Evolutionary conservation across 2,113 vertebrate genomes (phyloP).

Genomic region (Gnathochromis pfefferi): DNA sequence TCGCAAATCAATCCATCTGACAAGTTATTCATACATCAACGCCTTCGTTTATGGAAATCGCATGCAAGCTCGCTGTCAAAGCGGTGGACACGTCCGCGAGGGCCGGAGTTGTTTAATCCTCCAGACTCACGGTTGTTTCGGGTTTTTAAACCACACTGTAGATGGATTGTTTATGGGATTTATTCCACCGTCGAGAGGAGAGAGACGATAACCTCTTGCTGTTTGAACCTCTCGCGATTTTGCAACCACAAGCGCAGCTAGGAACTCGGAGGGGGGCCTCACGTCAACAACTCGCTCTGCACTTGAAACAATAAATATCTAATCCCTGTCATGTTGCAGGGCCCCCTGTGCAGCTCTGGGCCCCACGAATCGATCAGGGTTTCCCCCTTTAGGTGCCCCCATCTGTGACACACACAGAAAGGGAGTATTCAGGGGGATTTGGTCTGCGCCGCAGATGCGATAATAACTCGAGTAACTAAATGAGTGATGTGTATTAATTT

Average conservation of each 20-base stretch:
- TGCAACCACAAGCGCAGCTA: neutral
- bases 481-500: neutral
- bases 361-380: conserved; percentile 27
- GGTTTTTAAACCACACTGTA: neutral
- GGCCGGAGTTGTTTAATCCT: neutral
- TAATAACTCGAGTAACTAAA: neutral
- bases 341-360: neutral
- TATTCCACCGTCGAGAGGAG: neutral
- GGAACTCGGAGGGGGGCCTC: neutral
- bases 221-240: neutral
- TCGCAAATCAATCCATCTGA: conserved; percentile 45
- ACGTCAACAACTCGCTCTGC: neutral
- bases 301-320: conserved; percentile 44
- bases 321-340: conserved; percentile 44
- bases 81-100: neutral
- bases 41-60: conserved; percentile 43
- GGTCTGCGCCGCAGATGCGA: neutral
- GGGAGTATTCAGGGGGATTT: conserved; percentile 20
- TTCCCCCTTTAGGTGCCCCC: neutral
- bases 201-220: neutral
- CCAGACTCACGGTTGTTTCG: neutral
- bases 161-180: neutral
- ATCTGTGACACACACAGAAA: neutral
- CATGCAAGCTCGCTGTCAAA: conserved; percentile 34
- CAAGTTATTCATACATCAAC: conserved; percentile 53